Conservation (phyloP, 2,797 vertebrate genomes). For the Bufotes viridis region DNA sequence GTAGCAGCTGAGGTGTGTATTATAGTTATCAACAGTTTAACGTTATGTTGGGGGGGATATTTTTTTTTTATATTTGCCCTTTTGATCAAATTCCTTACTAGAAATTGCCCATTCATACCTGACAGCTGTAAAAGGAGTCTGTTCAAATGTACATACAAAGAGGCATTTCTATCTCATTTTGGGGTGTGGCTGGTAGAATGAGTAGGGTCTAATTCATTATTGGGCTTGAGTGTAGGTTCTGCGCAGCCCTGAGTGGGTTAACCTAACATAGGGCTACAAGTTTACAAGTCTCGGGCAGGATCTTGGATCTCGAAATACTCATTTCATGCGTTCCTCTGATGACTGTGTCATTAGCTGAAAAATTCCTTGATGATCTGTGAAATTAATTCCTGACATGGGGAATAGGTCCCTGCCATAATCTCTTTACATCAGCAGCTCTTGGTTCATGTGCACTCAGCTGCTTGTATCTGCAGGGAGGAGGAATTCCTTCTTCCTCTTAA, state of each 20-base stretch:
- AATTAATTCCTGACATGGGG: constrained; percentile 28
- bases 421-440: constrained; percentile 8
- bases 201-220: not conserved
- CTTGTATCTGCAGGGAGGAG: not conserved
- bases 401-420: constrained; percentile 14
- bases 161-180: too few species aligned
- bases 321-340: constrained; percentile 14
- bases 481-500: constrained; percentile 1
- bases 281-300: not conserved
- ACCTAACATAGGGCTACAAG: not conserved
- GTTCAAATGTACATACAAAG: too few species aligned
- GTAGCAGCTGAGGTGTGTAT: too few species aligned
- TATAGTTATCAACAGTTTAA: too few species aligned
- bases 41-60: too few species aligned
- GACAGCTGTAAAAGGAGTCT: too few species aligned
- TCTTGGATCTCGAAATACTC: not conserved
- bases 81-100: too few species aligned
- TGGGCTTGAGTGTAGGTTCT: not conserved
- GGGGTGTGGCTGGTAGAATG: too few species aligned
- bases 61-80: too few species aligned
- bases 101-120: too few species aligned
- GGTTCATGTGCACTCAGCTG: not conserved
- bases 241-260: not conserved
- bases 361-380: constrained; percentile 8
- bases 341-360: constrained; percentile 15